phyloP scores from a whole-genome alignment of 64 coral and sea anemone species.

The Dendrophyllia cribrosa region DNA sequence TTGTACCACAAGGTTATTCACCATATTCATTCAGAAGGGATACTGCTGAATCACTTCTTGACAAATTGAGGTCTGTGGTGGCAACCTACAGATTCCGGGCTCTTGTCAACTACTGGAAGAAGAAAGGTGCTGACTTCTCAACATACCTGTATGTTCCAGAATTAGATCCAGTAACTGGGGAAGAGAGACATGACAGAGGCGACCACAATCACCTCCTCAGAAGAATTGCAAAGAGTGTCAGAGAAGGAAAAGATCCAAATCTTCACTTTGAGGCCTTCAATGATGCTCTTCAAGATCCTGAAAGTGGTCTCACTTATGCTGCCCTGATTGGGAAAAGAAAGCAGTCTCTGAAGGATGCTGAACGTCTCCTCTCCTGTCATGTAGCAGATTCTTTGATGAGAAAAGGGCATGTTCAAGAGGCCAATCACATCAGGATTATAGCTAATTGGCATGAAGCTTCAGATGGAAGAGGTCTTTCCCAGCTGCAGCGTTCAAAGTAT shows the following conservation, averaged over 20 bases:
- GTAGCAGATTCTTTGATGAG: neutral
- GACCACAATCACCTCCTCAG: constrained; percentile 55
- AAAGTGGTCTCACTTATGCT: constrained; percentile 14
- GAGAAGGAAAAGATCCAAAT: constrained; percentile 10
- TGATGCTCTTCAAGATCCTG: neutral
- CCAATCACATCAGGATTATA: neutral
- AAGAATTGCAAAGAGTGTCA: constrained; percentile 27
- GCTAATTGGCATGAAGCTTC: too few species aligned
- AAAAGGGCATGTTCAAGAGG: constrained; percentile 14
- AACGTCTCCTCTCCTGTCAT: neutral
- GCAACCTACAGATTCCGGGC: constrained; percentile 27
- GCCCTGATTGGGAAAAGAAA: constrained; percentile 9
- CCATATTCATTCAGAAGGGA: constrained; percentile 53
- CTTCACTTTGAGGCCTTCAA: constrained; percentile 43
- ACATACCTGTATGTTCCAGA: constrained; percentile 41
- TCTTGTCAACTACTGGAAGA: constrained; percentile 50
- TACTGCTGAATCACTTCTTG: constrained; percentile 17
- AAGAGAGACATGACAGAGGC: constrained; percentile 23
- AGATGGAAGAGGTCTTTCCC: constrained; percentile 46
- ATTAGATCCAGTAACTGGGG: constrained; percentile 18
- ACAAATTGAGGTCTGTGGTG: constrained; percentile 55
- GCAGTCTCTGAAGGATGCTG: neutral
- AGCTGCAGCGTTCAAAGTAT: neutral
- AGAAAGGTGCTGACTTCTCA: constrained; percentile 40
- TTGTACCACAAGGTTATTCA: constrained; percentile 53